phyloP scores from a whole-genome alignment of 1,140 invertebrate genomes.

The Bombyx mori region DNA sequence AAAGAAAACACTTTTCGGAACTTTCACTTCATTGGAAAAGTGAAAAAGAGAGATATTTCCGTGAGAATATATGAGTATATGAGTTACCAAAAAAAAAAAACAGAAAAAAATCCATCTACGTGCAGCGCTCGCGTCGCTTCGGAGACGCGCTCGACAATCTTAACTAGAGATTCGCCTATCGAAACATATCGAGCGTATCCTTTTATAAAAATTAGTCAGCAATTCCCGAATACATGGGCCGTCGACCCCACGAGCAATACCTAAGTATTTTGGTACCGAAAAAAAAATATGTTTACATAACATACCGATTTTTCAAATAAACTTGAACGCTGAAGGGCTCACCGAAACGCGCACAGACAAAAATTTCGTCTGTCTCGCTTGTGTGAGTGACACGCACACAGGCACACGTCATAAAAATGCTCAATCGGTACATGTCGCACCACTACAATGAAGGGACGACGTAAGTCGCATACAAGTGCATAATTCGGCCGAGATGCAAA shows the following conservation, averaged over 20 bases:
- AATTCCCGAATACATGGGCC: slow-evolving; percentile 63
- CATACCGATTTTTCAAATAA: slow-evolving; percentile 61
- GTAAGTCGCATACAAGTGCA: slow-evolving; percentile 71
- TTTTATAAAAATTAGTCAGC: slow-evolving; percentile 62
- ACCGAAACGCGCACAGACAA: slow-evolving; percentile 42
- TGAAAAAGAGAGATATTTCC: too few species aligned
- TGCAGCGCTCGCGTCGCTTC: slow-evolving; percentile 26
- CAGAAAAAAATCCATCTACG: background rate
- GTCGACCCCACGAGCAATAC: slow-evolving; percentile 54
- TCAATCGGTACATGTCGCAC: slow-evolving; percentile 66
- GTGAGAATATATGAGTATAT: background rate
- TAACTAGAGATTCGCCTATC: slow-evolving; percentile 20
- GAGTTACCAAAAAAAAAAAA: background rate
- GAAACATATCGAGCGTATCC: slow-evolving; percentile 31
- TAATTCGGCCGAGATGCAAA: slow-evolving; percentile 72
- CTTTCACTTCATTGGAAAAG: too few species aligned
- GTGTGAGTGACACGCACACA: slow-evolving; percentile 60
- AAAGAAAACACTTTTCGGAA: too few species aligned
- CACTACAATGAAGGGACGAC: slow-evolving; percentile 68
- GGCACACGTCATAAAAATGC: slow-evolving; percentile 54
- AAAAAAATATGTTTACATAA: slow-evolving; percentile 67
- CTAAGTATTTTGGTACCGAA: slow-evolving; percentile 59
- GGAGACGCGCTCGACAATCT: slow-evolving; percentile 10
- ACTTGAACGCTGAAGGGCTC: slow-evolving; percentile 48
- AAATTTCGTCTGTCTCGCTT: slow-evolving; percentile 39